Conservation (phyloP, 2,888 invertebrate species). For the Microplitis deprimator region DNA sequence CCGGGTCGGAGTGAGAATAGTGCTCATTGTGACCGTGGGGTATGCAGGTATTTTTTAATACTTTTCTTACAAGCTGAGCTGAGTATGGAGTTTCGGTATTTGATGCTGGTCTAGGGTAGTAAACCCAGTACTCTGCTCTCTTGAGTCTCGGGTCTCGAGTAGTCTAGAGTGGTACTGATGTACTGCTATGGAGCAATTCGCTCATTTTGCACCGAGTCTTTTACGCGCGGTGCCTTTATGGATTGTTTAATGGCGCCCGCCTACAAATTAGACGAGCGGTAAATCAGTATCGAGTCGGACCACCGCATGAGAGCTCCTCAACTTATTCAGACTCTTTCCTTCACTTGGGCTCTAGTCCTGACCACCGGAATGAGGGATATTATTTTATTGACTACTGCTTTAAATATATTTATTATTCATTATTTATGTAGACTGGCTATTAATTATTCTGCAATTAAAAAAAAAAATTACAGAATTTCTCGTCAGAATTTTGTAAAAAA, state of each 20-base stretch:
- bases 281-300: conserved; percentile 70
- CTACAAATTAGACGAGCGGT: conserved; percentile 71
- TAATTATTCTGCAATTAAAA: not conserved
- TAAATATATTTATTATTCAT: not conserved
- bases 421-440: not conserved
- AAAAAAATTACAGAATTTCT: not conserved
- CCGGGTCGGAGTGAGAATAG: conserved; percentile 34
- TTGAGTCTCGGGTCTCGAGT: no score
- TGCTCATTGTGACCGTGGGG: conserved; percentile 1
- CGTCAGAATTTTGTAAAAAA: no score
- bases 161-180: not conserved
- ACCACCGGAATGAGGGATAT: not conserved
- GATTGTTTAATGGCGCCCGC: conserved; percentile 71
- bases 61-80: conserved; percentile 6
- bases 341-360: not conserved
- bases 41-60: conserved; percentile 26
- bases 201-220: conserved; percentile 56
- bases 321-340: not conserved
- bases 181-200: not conserved
- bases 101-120: conserved; percentile 38
- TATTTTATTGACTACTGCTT: not conserved
- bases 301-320: conserved; percentile 47
- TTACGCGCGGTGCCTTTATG: conserved; percentile 69
- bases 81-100: conserved; percentile 20
- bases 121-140: conserved; percentile 48